phyloP scores from a whole-genome alignment of 2,797 vertebrate genomes.

The Myotis planiceps region DNA sequence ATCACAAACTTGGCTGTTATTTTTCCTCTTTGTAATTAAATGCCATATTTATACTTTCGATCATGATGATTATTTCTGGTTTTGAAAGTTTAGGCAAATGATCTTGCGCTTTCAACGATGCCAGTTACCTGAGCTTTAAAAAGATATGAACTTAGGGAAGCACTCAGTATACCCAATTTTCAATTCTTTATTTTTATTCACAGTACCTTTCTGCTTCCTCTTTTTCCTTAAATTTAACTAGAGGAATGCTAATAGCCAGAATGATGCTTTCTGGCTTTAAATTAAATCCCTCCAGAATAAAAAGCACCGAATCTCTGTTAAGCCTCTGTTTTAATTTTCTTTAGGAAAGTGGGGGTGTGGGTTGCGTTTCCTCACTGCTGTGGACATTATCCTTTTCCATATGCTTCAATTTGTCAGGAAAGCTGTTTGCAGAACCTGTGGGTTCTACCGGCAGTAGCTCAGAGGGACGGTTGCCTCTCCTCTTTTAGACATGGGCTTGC shows the following conservation, averaged over 20 bases:
- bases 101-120: neutral
- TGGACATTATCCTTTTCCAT: neutral
- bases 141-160: neutral
- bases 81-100: neutral
- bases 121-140: neutral
- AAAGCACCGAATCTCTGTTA: neutral
- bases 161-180: neutral
- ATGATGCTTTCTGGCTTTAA: neutral
- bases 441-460: neutral
- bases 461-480: neutral
- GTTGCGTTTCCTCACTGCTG: neutral
- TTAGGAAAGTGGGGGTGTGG: neutral
- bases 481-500: neutral
- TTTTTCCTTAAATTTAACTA: neutral
- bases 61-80: neutral
- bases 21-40: neutral
- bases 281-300: neutral
- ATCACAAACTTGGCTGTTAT: neutral
- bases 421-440: neutral
- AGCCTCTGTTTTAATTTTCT: neutral
- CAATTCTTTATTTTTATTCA: neutral
- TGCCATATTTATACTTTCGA: neutral
- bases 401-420: neutral
- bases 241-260: neutral
- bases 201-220: neutral